These are phyloP conservation scores for Gallinago nigripennis DNA, from an alignment of 2,797 vertebrate species.

Conservation along the genomic window DNA sequence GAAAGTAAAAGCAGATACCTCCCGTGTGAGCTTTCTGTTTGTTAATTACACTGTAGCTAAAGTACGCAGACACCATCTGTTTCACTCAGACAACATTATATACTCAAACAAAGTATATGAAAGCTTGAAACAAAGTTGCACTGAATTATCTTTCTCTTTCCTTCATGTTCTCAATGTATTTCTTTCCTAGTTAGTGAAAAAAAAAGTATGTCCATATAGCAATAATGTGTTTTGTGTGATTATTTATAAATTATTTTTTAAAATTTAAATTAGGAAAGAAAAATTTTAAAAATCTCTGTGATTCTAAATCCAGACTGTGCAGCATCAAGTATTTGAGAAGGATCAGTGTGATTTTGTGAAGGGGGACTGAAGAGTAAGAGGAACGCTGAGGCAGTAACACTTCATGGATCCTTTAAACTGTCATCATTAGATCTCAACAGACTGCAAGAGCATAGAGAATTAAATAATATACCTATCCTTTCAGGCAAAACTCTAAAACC, in stretches of 20 bases:
- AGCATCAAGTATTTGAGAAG: background rate
- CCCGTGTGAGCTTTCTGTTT: slow-evolving; percentile 29
- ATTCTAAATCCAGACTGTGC: background rate
- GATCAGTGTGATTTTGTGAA: background rate
- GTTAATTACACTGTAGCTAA: slow-evolving; percentile 39
- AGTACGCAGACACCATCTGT: slow-evolving; percentile 14
- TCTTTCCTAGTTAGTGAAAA: background rate
- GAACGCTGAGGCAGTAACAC: background rate
- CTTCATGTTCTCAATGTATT: background rate
- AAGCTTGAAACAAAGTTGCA: background rate
- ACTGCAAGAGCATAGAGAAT: background rate
- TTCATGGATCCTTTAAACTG: background rate
- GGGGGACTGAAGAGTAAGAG: background rate
- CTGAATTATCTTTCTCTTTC: background rate
- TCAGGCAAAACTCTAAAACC: background rate
- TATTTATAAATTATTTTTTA: background rate
- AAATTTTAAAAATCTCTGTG: background rate
- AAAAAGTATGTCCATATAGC: background rate
- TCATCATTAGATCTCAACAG: background rate
- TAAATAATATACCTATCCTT: background rate
- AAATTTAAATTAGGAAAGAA: background rate
- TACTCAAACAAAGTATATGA: background rate
- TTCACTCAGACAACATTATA: background rate
- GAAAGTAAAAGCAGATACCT: slow-evolving; percentile 12
- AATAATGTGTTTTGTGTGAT: background rate